Evolutionary conservation across 2,888 invertebrate genomes (phyloP), one percentile per base, ranked within the genome.

Genomic region (Luperina nickerlii): DNA sequence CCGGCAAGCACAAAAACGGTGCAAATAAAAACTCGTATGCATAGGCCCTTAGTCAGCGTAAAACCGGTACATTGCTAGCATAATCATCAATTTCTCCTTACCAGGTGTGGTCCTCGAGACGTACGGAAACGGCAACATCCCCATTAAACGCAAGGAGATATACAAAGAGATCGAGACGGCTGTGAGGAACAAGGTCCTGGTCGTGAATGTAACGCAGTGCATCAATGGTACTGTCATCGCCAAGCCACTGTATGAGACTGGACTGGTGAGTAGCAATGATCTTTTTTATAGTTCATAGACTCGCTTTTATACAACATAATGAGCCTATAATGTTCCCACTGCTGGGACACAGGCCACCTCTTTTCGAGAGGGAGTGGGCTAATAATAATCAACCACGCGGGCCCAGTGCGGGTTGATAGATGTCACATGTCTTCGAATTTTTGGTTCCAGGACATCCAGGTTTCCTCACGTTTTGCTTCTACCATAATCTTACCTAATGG

Each of bases 191-290:
- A 98, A 99, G 5, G 98, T 99, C 0, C 97, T 99, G 20, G 98
- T 99, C 15, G 98, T 99, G 4, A 99, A 99, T 93, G 98, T 99
- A 79, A 99, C 99, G 0, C 99, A 99, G 94, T 99, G 99, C 93
- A 96, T 98, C 48, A 98, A 98, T 86, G 99, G 99, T 7, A 97
- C 98, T 1, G 99, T 99, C 11, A 91, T 94, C 20, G 96, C 95
- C 2, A 96, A 95, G 75, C 97, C 98, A 15, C 96, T 98, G 18
- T 99, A 99, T 92, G 98, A 98, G 92, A 98, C 99, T 74, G 99
- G 99, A 79, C 97, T 98, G 95, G 98, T 98, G 88, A 94, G 62
- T 42, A n/a, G 6, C 24, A 13, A 38, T 27, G 27, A 20, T 51
- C 20, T 68, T 11, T 15, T 45, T 45, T 27, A 18, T 6, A 11